These are phyloP conservation scores for Lepus timidus DNA, from an alignment of 2,113 vertebrate genomes.

Conservation along the genomic window DNA sequence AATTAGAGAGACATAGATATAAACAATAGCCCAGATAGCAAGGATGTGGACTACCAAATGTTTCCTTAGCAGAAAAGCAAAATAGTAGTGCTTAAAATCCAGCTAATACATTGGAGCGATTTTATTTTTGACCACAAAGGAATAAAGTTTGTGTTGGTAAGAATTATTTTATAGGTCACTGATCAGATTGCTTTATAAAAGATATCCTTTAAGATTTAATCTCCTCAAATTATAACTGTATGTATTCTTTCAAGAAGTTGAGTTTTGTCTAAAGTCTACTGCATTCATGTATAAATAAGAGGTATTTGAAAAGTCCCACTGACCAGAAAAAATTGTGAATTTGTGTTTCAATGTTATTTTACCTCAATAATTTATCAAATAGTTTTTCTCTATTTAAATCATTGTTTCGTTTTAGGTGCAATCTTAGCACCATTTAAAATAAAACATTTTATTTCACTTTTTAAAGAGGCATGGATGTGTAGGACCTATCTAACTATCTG, in stretches of 20 bases:
- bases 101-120: background rate
- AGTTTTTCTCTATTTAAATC: slow-evolving; percentile 23
- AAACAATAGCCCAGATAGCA: background rate
- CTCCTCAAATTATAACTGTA: background rate
- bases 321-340: background rate
- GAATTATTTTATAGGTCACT: slow-evolving; percentile 23
- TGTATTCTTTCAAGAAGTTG: background rate
- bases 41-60: background rate
- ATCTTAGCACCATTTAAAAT: background rate
- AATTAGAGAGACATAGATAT: background rate
- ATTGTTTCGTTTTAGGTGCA: background rate
- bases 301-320: background rate
- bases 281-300: slow-evolving; percentile 30
- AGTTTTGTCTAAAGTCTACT: background rate
- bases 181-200: background rate
- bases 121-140: slow-evolving; percentile 38
- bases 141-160: background rate
- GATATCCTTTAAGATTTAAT: background rate
- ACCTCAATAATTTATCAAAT: background rate
- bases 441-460: background rate
- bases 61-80: background rate
- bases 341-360: slow-evolving; percentile 20
- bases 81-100: background rate
- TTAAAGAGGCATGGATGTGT: background rate
- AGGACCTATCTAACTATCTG: slow-evolving; percentile 34